A percentile compares a stretch with the other conserved stretches of the same genome.
phyloP scores from a whole-genome alignment of 2,113 vertebrate species.

The Andinoacara biseriatus region DNA sequence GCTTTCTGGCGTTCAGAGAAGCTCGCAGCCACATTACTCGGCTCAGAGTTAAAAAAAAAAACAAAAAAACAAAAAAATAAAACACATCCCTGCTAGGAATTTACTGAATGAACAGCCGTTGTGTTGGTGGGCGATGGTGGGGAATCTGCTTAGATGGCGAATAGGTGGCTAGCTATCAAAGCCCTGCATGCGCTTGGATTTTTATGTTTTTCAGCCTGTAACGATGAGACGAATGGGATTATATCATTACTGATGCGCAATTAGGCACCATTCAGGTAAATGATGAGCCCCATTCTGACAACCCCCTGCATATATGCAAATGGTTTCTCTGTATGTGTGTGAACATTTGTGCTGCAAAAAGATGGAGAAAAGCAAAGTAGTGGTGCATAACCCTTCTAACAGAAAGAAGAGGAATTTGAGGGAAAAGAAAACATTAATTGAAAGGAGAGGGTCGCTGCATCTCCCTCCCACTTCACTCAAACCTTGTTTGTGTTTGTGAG shows the following conservation, averaged over 20 bases:
- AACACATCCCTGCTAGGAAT: conserved; percentile 19
- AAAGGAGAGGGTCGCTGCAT: conserved; percentile 10
- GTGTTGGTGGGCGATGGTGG: conserved; percentile 15
- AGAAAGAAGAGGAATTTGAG: conserved; percentile 39
- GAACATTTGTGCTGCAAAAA: neutral
- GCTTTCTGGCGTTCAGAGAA: conserved; percentile 54
- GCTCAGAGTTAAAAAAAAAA: neutral
- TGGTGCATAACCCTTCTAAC: conserved; percentile 16
- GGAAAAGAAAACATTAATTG: conserved; percentile 26
- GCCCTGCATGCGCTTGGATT: neutral
- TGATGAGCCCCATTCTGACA: conserved; percentile 35
- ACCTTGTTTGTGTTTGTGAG: conserved; percentile 16
- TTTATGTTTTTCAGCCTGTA: conserved; percentile 7
- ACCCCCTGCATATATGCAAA: conserved; percentile 41
- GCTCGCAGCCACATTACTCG: conserved; percentile 52
- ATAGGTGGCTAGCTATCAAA: neutral
- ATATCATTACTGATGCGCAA: conserved; percentile 35
- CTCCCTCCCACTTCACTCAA: neutral
- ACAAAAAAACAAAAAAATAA: neutral
- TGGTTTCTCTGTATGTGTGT: neutral
- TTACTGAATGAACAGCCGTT: conserved; percentile 47
- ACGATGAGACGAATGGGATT: conserved; percentile 24
- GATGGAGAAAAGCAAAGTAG: neutral
- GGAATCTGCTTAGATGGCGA: conserved; percentile 19
- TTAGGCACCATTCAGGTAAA: conserved; percentile 64